phyloP scores from a whole-genome alignment of 1,140 invertebrate genomes.

The Drosophila leontia region DNA sequence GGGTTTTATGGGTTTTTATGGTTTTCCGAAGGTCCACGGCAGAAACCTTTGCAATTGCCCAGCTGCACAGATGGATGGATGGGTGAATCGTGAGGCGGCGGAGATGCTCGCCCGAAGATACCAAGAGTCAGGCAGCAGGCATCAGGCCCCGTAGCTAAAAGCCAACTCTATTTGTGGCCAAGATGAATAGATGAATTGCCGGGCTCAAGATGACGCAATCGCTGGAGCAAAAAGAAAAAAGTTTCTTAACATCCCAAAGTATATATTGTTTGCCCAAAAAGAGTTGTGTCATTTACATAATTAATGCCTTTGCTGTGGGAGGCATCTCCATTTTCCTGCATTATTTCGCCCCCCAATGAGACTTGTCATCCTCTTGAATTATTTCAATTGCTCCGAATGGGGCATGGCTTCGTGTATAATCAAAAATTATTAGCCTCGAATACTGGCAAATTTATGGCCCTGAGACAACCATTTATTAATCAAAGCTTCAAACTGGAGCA shows the following conservation, averaged over 20 bases:
- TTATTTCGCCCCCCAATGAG: background rate
- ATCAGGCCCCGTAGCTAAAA: slow-evolving; percentile 23
- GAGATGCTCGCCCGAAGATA: slow-evolving; percentile 62
- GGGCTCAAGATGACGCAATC: slow-evolving; percentile 52
- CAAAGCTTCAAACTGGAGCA: slow-evolving; percentile 24
- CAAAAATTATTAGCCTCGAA: slow-evolving; percentile 39
- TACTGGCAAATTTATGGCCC: slow-evolving; percentile 49
- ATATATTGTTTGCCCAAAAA: slow-evolving; percentile 29
- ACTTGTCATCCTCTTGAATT: slow-evolving; percentile 37
- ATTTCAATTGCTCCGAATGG: slow-evolving; percentile 53
- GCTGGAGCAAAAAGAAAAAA: slow-evolving; percentile 1
- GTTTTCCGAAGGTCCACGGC: slow-evolving; percentile 52
- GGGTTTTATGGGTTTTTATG: slow-evolving; percentile 52
- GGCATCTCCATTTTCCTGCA: background rate
- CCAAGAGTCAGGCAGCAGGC: slow-evolving; percentile 11
- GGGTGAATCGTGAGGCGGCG: slow-evolving; percentile 48
- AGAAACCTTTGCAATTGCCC: slow-evolving; percentile 59
- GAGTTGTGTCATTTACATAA: slow-evolving; percentile 72
- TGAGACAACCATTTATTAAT: slow-evolving; percentile 23
- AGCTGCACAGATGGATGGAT: slow-evolving; percentile 21
- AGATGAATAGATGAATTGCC: slow-evolving; percentile 60
- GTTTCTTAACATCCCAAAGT: slow-evolving; percentile 27
- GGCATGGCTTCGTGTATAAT: slow-evolving; percentile 18
- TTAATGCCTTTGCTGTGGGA: slow-evolving; percentile 40
- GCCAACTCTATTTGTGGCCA: slow-evolving; percentile 21